Percentiles rank a stretch among this genome's conserved stretches.
Conservation (phyloP, 2,888 invertebrate genomes). For the Philonicus albiceps region DNA sequence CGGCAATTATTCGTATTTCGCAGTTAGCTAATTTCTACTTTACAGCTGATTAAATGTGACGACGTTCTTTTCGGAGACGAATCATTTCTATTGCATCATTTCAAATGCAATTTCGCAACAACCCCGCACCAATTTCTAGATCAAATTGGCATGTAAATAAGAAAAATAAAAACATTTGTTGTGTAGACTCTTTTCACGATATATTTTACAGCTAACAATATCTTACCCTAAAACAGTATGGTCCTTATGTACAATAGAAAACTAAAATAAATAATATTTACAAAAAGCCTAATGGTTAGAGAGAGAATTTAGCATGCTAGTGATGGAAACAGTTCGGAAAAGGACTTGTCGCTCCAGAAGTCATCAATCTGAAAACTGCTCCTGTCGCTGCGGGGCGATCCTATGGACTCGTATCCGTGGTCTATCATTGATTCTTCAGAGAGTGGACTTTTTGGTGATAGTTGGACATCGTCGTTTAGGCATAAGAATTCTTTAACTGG, state of each 20-base stretch:
- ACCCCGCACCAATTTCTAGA: not conserved
- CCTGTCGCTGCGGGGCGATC: slow-evolving; percentile 64
- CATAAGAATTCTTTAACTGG: slow-evolving; percentile 56
- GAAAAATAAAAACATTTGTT: not conserved
- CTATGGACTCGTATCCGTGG: slow-evolving; percentile 73
- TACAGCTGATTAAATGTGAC: too few species aligned
- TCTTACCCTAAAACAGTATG: slow-evolving; percentile 24
- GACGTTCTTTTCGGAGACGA: too few species aligned
- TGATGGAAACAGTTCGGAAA: slow-evolving; percentile 80
- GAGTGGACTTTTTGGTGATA: slow-evolving; percentile 55
- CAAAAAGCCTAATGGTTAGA: not conserved
- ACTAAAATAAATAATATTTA: slow-evolving; percentile 17
- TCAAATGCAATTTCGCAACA: not conserved
- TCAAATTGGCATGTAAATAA: not conserved
- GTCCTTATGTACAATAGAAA: not conserved
- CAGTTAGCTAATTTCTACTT: too few species aligned
- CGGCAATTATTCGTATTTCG: too few species aligned
- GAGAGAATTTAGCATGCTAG: slow-evolving; percentile 65
- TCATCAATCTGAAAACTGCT: slow-evolving; percentile 62
- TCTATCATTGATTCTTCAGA: slow-evolving; percentile 65
- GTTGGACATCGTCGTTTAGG: not conserved
- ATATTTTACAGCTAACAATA: slow-evolving; percentile 15
- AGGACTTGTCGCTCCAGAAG: slow-evolving; percentile 74
- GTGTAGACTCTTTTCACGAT: not conserved
- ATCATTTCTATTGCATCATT: not conserved